phyloP scores from a whole-genome alignment of 1,140 invertebrate genomes.

The Zophobas atratus region DNA sequence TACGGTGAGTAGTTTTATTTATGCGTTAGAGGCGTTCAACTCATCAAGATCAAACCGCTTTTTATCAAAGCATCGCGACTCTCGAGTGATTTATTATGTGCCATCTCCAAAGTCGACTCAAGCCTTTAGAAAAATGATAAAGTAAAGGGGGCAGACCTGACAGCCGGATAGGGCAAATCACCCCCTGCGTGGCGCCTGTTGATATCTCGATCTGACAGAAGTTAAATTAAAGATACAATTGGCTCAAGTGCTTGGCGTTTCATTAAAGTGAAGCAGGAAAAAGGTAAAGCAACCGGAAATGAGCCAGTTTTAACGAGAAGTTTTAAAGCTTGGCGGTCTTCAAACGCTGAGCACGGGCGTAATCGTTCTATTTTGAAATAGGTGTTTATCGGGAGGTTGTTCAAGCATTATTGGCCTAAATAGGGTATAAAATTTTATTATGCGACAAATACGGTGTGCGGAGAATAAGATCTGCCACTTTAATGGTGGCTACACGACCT shows the following conservation, averaged over 20 bases:
- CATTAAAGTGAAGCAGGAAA: background rate
- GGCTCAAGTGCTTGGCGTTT: background rate
- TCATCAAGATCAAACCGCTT: no score
- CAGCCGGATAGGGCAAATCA: constrained; percentile 1
- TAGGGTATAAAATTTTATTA: no score
- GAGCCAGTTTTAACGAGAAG: background rate
- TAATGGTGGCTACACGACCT: no score
- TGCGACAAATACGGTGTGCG: no score
- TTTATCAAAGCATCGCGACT: background rate
- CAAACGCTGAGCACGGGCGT: no score
- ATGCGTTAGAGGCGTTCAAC: no score
- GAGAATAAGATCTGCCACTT: no score
- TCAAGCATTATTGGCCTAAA: no score
- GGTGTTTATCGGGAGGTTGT: no score
- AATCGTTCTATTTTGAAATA: no score
- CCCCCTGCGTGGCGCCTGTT: constrained; percentile 5
- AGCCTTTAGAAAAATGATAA: constrained; percentile 1
- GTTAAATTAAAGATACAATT: background rate
- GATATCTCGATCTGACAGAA: background rate
- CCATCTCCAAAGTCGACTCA: background rate
- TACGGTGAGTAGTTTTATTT: constrained; percentile 64
- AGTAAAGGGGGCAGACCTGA: background rate
- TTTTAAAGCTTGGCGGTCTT: no score
- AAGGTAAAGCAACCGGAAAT: background rate
- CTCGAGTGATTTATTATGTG: background rate